Base-by-base conservation (phyloP, 2,113 vertebrate species). In the Agelaius tricolor region DNA sequence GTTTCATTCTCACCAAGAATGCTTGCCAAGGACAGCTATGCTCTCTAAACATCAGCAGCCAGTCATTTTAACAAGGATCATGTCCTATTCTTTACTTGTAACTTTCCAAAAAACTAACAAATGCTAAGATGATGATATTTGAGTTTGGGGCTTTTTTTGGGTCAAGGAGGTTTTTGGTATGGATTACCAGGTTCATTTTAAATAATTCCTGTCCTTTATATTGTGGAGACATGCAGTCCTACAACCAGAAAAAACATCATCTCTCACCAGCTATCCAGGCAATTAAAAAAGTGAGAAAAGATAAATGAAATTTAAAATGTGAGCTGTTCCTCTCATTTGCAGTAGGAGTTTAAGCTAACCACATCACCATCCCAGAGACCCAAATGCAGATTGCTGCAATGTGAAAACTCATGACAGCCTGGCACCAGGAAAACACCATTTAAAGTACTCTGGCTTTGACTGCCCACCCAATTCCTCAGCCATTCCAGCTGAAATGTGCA, bases 111-210 rank as follows among this genome's bases (percentile, higher is more conserved):
- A 63, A 16, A 44, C 28, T 47, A 33, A 20, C 11, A 59, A 58
- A 67, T 6, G 14, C 15, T 24, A 72, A 10, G 15, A 75, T 35
- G 2, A 26, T 11, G 12, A 20, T 61, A 20, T 65, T 76, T 61
- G 21, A 18, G 14, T 22, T 31, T 41, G 22, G 18, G 2, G 1
- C 3, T 21, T n/a, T 51, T 23, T 12, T 5, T 1, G 11, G 37
- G 9, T 11, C 2, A 5, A 3, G 31, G 4, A 44, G 11, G 31
- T 18, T 51, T 21, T 7, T 59, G 16, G 9, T 31, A 20, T 43
- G 33, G 22, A 21, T 46, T 74, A 69, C 11, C 30, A 33, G 37
- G 58, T 33, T 71, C 0, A 24, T 62, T 62, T 88, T 20, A 69
- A 83, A 76, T 39, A 51, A 30, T 49, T 20, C 33, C 49, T 37